Percentiles rank a stretch among this genome's conserved stretches.
phyloP scores from a whole-genome alignment of 2,888 invertebrate species.

The Bruchidius siliquastri region DNA sequence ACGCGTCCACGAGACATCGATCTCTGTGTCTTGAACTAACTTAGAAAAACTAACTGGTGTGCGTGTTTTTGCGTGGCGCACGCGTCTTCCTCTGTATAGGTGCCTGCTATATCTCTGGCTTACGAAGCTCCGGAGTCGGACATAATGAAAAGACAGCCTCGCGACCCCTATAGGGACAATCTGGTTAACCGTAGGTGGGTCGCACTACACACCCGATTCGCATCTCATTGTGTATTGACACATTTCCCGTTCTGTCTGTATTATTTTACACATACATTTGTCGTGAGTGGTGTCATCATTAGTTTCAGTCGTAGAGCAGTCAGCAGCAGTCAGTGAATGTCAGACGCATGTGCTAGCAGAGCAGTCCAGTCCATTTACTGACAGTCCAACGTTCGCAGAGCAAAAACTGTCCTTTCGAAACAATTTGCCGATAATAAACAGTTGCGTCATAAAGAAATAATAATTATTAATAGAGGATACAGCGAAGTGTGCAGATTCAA shows the following conservation, averaged over 20 bases:
- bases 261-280: background rate
- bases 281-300: background rate
- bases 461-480: no score
- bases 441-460: no score
- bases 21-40: background rate
- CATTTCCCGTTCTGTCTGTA: conserved; percentile 15
- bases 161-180: conserved; percentile 97
- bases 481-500: no score
- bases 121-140: conserved; percentile 98
- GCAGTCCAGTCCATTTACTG: no score
- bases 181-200: conserved; percentile 97
- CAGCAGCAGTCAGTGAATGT: no score
- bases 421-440: no score
- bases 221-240: conserved; percentile 4
- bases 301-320: no score
- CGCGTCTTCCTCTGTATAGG: conserved; percentile 56
- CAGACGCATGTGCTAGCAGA: no score
- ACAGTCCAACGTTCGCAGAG: no score
- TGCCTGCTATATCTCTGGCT: conserved; percentile 98
- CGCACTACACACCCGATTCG: conserved; percentile 14
- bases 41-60: background rate
- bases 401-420: no score
- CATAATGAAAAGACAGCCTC: conserved; percentile 98
- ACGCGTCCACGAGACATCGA: background rate
- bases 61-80: conserved; percentile 42